Evolutionary conservation across 2,113 vertebrate genomes (phyloP), one percentile per base, ranked within the genome.

Genomic region (Engraulis encrasicolus): DNA sequence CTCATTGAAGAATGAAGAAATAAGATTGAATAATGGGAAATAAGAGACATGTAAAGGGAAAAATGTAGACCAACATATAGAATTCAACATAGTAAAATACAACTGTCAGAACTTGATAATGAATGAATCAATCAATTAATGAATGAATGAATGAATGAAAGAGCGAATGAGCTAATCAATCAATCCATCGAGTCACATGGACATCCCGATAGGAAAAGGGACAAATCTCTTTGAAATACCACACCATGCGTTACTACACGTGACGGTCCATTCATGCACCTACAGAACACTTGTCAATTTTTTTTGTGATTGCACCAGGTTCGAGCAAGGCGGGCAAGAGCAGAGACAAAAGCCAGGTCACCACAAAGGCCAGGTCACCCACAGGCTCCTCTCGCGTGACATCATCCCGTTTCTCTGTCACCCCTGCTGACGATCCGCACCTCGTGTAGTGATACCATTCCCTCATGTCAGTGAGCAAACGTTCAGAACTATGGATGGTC

Each of bases 391-490:
- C 88, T 83, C 88, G 93, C 14, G 90, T 96, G 92, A 93, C 95
- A 84, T 95, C 97, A 88, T 97, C 97, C 1, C 96, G 97, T 89
- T 97, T 97, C 91, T 97, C 97, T 31, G 96, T 97, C 92, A 97
- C 96, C 85, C 97, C 97, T 49, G 97, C 97, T 81, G 91, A 96
- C 34, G 97, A 98, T 89, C 96, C 96, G 45, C 95, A 95, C 87
- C 86, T 92, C 87, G 92, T 91, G 91, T 95, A 93, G 95, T 34
- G 12, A 31, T 15, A 31, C 15, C 17, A 27, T 74, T 12, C 31
- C n/a, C 27, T 74, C 5, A 36, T 34, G 5, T 74, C 31, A 74
- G 6, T 20, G 54, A 58, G 15, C 66, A 17, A n/a, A n/a, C n/a
- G n/a, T 23, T 74, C 66, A 34, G 12, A 74, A 74, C 31, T 34